These are phyloP conservation scores for Clarias macrocephalus DNA, from an alignment of 2,113 vertebrate species.

Conservation along the genomic window DNA sequence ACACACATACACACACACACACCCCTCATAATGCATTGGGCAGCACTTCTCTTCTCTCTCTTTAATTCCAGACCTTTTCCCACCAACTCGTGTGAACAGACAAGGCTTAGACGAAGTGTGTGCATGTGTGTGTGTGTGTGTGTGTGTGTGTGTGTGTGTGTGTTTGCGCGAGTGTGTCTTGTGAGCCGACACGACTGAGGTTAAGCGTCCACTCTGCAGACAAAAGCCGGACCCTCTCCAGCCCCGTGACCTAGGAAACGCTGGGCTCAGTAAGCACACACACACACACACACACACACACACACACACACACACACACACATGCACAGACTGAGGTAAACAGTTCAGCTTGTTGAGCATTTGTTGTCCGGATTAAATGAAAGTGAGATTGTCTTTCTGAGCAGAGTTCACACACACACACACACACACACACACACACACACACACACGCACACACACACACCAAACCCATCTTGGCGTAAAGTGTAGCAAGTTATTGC, in stretches of 20 bases:
- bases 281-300: constrained; percentile 36
- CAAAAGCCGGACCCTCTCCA: constrained; percentile 55
- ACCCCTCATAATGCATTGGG: constrained; percentile 33
- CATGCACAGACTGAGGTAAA: constrained; percentile 39
- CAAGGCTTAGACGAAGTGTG: constrained; percentile 48
- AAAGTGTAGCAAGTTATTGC: neutral
- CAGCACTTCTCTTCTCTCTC: constrained; percentile 45
- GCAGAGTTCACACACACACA: constrained; percentile 65
- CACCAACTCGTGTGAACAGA: constrained; percentile 58
- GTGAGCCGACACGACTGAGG: constrained; percentile 53
- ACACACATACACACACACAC: constrained; percentile 7
- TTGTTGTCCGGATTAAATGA: constrained; percentile 46
- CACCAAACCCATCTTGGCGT: no score
- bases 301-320: constrained; percentile 42
- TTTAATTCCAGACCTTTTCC: constrained; percentile 55
- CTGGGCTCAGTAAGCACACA: constrained; percentile 49
- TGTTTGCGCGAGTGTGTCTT: constrained; percentile 42
- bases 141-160: constrained; percentile 37
- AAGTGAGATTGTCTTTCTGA: constrained; percentile 47
- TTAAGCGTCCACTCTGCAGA: constrained; percentile 59
- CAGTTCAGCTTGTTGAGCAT: constrained; percentile 44
- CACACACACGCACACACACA: constrained; percentile 49
- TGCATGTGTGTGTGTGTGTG: constrained; percentile 38
- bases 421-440: constrained; percentile 40
- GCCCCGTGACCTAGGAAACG: constrained; percentile 59